These are phyloP conservation scores for Antheraea yamamai DNA, from an alignment of 2,888 invertebrate genomes.

Conservation along the genomic window DNA sequence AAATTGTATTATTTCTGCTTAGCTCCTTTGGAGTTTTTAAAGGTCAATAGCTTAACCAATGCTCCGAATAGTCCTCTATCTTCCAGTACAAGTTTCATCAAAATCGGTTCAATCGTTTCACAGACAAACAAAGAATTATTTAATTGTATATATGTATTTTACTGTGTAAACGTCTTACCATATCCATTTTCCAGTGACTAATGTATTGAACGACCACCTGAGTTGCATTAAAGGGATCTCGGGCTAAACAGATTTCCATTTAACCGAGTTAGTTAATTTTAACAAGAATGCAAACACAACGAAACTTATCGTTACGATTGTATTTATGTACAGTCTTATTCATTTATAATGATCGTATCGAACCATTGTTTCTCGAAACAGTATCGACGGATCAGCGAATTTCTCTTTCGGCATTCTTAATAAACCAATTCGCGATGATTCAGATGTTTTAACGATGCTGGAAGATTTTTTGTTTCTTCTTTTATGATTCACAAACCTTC, in stretches of 20 bases:
- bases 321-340: background rate
- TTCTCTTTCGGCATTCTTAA: background rate
- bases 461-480: background rate
- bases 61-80: too few species aligned
- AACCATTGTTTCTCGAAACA: slow-evolving; percentile 1
- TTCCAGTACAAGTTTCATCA: too few species aligned
- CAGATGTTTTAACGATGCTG: background rate
- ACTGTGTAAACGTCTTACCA: background rate
- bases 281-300: slow-evolving; percentile 40
- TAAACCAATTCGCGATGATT: background rate
- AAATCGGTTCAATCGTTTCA: too few species aligned
- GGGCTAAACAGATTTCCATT: slow-evolving; percentile 20
- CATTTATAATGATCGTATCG: background rate
- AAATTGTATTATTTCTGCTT: too few species aligned
- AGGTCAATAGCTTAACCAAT: too few species aligned
- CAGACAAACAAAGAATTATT: too few species aligned
- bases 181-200: background rate
- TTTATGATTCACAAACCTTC: background rate
- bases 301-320: slow-evolving; percentile 20
- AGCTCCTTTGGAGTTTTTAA: too few species aligned
- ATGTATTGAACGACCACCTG: background rate
- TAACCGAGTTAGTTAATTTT: slow-evolving; percentile 41
- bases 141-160: too few species aligned
- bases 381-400: background rate
- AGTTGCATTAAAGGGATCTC: background rate